phyloP scores from a whole-genome alignment of 1,140 invertebrate species.

The Magallana angulata region DNA sequence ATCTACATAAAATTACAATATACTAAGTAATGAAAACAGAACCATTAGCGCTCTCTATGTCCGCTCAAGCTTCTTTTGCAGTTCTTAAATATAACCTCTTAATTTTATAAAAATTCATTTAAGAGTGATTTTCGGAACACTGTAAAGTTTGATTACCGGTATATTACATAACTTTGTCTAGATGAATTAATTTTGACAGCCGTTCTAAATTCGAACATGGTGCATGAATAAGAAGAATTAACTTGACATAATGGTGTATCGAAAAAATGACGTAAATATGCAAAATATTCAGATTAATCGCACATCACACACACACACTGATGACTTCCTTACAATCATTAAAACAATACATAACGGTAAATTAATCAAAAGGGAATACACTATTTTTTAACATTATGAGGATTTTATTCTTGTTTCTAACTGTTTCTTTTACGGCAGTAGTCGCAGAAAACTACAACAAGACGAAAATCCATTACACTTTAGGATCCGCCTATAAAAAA shows the following conservation, averaged over 20 bases:
- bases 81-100: no score
- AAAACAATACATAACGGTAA: not conserved
- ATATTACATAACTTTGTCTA: no score
- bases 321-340: not conserved
- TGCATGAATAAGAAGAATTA: not conserved
- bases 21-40: not conserved
- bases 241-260: not conserved
- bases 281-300: not conserved
- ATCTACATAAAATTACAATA: conserved; percentile 21
- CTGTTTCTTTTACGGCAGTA: not conserved
- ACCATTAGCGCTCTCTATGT: not conserved
- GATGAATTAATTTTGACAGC: no score
- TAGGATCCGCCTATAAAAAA: not conserved
- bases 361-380: not conserved
- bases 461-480: not conserved
- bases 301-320: not conserved
- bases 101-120: not conserved
- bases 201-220: no score
- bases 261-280: conserved; percentile 1
- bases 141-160: no score
- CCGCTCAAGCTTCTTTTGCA: no score
- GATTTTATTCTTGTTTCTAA: not conserved
- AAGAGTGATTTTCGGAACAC: not conserved
- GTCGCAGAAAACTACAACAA: not conserved
- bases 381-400: not conserved